Percentiles rank a stretch among this genome's conserved stretches.
Conservation (phyloP, 2,113 vertebrate genomes). For the Nanger granti region DNA sequence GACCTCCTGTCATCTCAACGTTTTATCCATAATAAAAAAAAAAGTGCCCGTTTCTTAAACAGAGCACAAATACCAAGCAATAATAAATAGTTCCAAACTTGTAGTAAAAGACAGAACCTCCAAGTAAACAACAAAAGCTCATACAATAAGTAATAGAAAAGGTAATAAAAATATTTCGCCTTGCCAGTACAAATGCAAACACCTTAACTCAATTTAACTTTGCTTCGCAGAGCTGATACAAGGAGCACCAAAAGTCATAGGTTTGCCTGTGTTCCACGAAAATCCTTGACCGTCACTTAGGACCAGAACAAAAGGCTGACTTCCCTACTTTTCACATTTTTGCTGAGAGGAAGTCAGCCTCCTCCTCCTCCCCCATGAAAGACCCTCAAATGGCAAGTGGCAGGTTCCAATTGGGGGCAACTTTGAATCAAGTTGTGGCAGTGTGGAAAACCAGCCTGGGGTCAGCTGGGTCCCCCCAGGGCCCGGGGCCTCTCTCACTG, state of each 20-base stretch:
- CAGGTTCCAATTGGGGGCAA: slow-evolving; percentile 65
- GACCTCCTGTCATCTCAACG: slow-evolving; percentile 86
- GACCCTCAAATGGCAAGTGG: slow-evolving; percentile 52
- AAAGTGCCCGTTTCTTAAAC: slow-evolving; percentile 82
- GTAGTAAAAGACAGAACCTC: slow-evolving; percentile 89
- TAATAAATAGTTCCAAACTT: slow-evolving; percentile 92
- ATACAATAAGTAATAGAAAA: slow-evolving; percentile 90
- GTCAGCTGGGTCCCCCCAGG: not conserved
- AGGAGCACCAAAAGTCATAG: slow-evolving; percentile 84
- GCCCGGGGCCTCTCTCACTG: not conserved
- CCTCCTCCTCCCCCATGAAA: slow-evolving; percentile 12
- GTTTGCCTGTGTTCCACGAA: slow-evolving; percentile 77
- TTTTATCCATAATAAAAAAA: slow-evolving; percentile 87
- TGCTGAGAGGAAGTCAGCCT: slow-evolving; percentile 9
- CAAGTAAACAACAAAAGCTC: slow-evolving; percentile 89
- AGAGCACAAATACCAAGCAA: slow-evolving; percentile 87
- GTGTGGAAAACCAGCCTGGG: slow-evolving; percentile 41
- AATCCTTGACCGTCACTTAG: slow-evolving; percentile 74
- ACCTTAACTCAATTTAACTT: slow-evolving; percentile 81
- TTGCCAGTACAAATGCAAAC: slow-evolving; percentile 88
- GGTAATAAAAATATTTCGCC: slow-evolving; percentile 90
- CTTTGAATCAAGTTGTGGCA: slow-evolving; percentile 60
- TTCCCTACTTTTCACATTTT: slow-evolving; percentile 65
- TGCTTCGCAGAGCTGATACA: slow-evolving; percentile 84
- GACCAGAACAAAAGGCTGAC: slow-evolving; percentile 77